A percentile compares a stretch with the other conserved stretches of the same genome.
Conservation (phyloP, 2,113 vertebrate genomes). For the Callorhinus ursinus region DNA sequence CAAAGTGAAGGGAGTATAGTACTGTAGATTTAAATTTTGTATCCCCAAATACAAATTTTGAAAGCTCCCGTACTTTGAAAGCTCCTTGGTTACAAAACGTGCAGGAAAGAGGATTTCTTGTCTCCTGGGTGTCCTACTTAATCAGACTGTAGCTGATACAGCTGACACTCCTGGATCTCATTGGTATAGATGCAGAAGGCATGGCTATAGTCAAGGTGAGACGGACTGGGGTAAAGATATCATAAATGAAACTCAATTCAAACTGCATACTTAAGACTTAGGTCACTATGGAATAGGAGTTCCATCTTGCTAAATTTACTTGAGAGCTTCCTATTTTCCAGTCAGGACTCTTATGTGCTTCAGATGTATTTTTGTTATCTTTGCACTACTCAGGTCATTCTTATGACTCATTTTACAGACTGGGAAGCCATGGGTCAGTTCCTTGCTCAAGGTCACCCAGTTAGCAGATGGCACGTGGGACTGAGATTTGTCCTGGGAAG, state of each 20-base stretch:
- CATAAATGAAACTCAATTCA: not conserved
- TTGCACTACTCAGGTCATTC: not conserved
- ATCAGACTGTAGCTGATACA: not conserved
- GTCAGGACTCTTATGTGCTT: not conserved
- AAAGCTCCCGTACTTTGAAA: not conserved
- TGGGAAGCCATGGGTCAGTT: not conserved
- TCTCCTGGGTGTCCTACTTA: not conserved
- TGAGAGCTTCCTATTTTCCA: not conserved
- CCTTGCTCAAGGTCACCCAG: not conserved
- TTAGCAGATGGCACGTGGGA: not conserved
- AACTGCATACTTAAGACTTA: not conserved
- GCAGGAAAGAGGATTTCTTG: not conserved
- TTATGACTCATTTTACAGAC: not conserved
- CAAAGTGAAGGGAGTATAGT: not conserved
- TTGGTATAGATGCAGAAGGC: not conserved
- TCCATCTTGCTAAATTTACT: not conserved
- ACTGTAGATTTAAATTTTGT: constrained; percentile 2
- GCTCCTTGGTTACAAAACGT: not conserved
- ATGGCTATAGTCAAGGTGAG: not conserved
- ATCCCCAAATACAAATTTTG: not conserved
- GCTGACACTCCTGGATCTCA: not conserved
- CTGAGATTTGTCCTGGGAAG: not conserved
- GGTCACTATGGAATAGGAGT: not conserved
- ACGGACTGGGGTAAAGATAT: not conserved
- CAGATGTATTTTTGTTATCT: not conserved